Base-by-base conservation (phyloP, 2,797 vertebrate species). In the Yasuhikotakia modesta region DNA sequence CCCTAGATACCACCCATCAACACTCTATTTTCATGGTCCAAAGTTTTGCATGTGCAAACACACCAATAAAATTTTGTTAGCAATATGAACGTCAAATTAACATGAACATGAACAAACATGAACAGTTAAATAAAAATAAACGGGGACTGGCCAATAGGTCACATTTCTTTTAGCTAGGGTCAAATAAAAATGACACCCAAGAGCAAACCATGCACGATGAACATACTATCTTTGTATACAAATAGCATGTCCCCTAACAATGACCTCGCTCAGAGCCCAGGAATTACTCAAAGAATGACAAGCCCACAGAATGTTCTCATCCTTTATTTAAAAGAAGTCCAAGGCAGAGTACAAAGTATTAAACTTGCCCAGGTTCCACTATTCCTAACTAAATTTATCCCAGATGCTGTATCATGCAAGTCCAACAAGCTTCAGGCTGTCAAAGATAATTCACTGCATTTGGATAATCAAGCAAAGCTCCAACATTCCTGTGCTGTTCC, bases 361-460 rank as follows among this genome's bases (percentile, higher is more conserved):
- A 70, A 84, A 89, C 85, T 70, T 86, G 66, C 77, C 76, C 88
- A 77, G 86, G 82, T 80, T 88, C 87, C 79, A 81, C 81, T 86
- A 89, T 89, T 88, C 84, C 86, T 79, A 78, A 78, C 85, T 89
- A 89, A 87, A 90, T 90, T 85, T 80, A 90, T 89, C 87, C 87
- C 89, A 89, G 86, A 88, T 89, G 88, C 79, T 64, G 71, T 81
- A 89, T 88, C 83, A 68, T 85, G 82, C 88, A 86, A 90, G 90
- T 92, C 88, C 89, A 86, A 32, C 48, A 35, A 81, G 88, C 89
- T 89, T 84, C 83, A 64, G 85, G 80, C 87, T 89, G 89, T 93
- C 92, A 91, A 67, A 77, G 87, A 89, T 91, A 91, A 92, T 91
- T 92, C 90, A 91, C 76, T 79, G 88, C 86, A 88, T 90, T 87